phyloP scores from a whole-genome alignment of 2,797 vertebrate genomes.

The Gobionotothen gibberifrons region DNA sequence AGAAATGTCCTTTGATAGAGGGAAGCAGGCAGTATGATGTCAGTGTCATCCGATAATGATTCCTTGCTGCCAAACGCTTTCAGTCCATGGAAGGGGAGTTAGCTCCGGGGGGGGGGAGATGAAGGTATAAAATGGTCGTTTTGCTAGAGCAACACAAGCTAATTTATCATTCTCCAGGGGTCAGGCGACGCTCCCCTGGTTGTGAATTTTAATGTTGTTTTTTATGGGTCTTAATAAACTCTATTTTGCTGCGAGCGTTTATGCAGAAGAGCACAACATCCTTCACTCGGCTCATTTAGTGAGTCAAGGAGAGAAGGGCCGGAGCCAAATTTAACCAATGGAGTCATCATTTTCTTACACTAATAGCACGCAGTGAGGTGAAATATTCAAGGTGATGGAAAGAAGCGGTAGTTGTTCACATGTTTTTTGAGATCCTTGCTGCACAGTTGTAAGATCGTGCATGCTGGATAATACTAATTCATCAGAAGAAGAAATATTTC shows the following conservation, averaged over 20 bases:
- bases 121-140: constrained; percentile 82
- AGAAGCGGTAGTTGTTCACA: constrained; percentile 23
- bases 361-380: constrained; percentile 56
- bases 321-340: constrained; percentile 75
- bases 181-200: constrained; percentile 80
- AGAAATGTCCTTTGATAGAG: constrained; percentile 43
- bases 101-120: constrained; percentile 31
- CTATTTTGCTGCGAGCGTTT: constrained; percentile 85
- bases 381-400: constrained; percentile 49
- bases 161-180: constrained; percentile 88
- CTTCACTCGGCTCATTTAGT: constrained; percentile 83
- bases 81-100: constrained; percentile 29
- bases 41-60: constrained; percentile 24
- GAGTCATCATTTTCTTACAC: constrained; percentile 68
- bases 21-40: constrained; percentile 26
- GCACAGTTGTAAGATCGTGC: neutral
- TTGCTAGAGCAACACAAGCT: constrained; percentile 82
- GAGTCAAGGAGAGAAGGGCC: constrained; percentile 80
- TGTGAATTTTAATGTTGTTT: constrained; percentile 88
- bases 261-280: constrained; percentile 85
- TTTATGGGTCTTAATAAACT: constrained; percentile 89
- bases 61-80: constrained; percentile 14
- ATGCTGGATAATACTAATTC: constrained; percentile 2
- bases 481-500: constrained; percentile 15
- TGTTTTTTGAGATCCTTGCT: constrained; percentile 5